These are phyloP conservation scores for Callimico goeldii DNA, from an alignment of 2,797 vertebrate genomes.

Conservation along the genomic window DNA sequence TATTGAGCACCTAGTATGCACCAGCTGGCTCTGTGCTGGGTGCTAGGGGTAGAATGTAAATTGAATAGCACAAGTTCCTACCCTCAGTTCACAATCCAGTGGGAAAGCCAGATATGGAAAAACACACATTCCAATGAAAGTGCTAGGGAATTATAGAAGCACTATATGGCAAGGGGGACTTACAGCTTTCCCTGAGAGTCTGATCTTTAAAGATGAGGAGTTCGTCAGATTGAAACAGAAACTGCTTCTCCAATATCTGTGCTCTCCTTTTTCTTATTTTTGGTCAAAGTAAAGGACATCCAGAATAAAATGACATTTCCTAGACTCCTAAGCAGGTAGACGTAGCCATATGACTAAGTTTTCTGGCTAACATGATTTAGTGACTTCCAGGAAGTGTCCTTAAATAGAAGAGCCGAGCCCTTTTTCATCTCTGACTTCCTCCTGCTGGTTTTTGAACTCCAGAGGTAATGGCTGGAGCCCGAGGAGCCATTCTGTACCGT, in stretches of 20 bases:
- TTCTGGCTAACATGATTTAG: not conserved
- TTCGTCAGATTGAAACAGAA: not conserved
- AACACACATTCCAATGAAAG: not conserved
- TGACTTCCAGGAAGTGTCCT: not conserved
- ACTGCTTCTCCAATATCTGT: not conserved
- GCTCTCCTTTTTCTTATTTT: not conserved
- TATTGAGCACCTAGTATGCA: not conserved
- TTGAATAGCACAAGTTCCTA: not conserved
- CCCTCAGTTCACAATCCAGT: not conserved
- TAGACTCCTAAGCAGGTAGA: not conserved
- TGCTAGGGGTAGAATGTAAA: not conserved
- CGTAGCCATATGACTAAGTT: not conserved
- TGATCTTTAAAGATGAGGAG: not conserved
- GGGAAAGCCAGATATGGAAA: not conserved
- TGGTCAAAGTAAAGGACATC: not conserved
- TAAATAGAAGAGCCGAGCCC: not conserved
- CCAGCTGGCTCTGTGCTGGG: not conserved
- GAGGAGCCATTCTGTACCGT: not conserved
- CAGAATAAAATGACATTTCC: constrained; percentile 14
- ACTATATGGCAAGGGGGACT: not conserved
- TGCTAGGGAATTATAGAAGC: not conserved
- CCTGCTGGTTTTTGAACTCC: not conserved
- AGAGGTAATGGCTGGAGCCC: constrained; percentile 28
- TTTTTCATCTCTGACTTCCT: not conserved
- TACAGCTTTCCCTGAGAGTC: not conserved